Evolutionary conservation across 1,140 invertebrate species (phyloP), one percentile per base, ranked within the genome.

Genomic region (Phortica variegata): DNA sequence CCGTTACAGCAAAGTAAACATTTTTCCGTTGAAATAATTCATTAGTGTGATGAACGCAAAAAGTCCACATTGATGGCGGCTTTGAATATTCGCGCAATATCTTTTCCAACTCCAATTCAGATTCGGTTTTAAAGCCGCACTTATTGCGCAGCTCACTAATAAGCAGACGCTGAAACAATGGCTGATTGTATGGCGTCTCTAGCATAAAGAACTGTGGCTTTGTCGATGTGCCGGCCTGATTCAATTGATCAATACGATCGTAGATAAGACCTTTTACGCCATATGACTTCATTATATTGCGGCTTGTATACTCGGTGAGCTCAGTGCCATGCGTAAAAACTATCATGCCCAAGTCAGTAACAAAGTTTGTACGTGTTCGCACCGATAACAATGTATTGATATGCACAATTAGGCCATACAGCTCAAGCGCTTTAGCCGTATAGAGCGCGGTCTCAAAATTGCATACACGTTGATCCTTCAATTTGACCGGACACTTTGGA

Each of bases 381-480:
- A 95, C 87, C 31, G 86, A 75, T 13, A 96, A 77, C 43, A 97
- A 78, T 60, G 93, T 89, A 73, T 92, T 90, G 0, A 91, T 89
- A 61, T 95, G 89, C 1, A 92, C 86, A 54, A 89, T 88, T 32
- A 97, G 83, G 9, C 94, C 95, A 46, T 93, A 76, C 33, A 95
- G 84, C 65, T 90, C 87, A 23, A 86, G 81, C 55, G 83, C 83
- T 16, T 84, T 69, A 1, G 91, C 88, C 75, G 88, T 87, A 53
- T 85, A 82, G 26, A 89, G 83, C 0, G 91, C 93, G 52, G 85
- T 85, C 2, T 85, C 82, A 44, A 95, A 84, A 0, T 79, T 82
- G 46, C 84, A 82, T 48, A 91, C 91, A 13, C 93, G 80, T 0
- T 85, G 83, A 77, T 95, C 93, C 7, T 83, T 80, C 68, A 93